These are phyloP conservation scores for Myanophis thanlyinensis DNA, from an alignment of 2,113 vertebrate genomes.

Conservation along the genomic window DNA sequence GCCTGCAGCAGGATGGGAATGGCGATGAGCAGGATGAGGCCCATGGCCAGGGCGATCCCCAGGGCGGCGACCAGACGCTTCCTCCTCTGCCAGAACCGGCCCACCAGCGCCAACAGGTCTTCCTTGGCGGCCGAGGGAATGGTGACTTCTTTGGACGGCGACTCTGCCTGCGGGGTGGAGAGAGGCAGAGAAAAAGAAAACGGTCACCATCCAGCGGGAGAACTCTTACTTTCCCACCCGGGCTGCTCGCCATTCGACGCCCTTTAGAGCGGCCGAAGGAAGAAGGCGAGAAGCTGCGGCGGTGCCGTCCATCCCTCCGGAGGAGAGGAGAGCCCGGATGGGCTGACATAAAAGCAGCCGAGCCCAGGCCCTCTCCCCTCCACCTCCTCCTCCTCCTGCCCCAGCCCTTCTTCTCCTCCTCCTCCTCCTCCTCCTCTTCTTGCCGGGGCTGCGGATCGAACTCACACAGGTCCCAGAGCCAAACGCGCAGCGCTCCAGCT, in stretches of 20 bases:
- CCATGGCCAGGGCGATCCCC: conserved; percentile 77
- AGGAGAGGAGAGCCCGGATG: conserved; percentile 23
- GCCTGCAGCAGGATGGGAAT: conserved; percentile 77
- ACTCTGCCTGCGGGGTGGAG: conserved; percentile 42
- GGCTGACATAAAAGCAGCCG: conserved; percentile 49
- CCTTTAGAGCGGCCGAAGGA: not conserved
- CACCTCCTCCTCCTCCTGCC: not conserved
- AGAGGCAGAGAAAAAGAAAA: not conserved
- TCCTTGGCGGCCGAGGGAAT: conserved; percentile 75
- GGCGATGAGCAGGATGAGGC: conserved; percentile 75
- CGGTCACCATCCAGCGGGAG: not conserved
- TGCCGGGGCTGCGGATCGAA: not conserved
- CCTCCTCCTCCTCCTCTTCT: not conserved
- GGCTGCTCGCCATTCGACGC: not conserved
- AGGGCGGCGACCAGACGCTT: conserved; percentile 72
- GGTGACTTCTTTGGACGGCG: conserved; percentile 54
- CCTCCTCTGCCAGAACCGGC: conserved; percentile 71
- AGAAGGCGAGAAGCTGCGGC: not conserved
- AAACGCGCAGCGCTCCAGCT: not conserved
- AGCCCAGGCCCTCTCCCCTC: not conserved
- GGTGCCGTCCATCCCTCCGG: not conserved
- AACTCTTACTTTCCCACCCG: not conserved
- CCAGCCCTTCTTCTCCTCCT: not conserved
- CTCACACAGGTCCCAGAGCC: not conserved
- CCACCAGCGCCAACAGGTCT: conserved; percentile 72